Percentiles rank a stretch among this genome's conserved stretches.
Conservation (phyloP, 2,113 vertebrate genomes). For the Tragulus kanchil region DNA sequence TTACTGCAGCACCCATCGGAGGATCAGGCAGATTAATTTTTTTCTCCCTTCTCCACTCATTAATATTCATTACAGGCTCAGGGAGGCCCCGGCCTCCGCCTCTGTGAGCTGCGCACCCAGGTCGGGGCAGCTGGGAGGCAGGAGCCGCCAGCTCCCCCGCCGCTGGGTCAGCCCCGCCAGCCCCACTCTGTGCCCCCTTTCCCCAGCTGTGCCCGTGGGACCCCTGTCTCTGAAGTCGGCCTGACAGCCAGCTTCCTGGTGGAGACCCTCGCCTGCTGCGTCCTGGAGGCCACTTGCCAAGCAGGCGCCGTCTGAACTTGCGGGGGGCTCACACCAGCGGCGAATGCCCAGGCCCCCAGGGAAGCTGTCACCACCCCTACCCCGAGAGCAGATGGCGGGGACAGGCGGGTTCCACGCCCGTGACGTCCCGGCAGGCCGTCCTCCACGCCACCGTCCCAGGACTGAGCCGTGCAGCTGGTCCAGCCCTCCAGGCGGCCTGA, state of each 20-base stretch:
- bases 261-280: fast-evolving
- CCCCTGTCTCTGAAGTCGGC: background rate
- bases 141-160: fast-evolving
- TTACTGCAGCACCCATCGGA: slow-evolving; percentile 93
- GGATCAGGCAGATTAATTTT: slow-evolving; percentile 98
- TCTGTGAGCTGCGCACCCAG: background rate
- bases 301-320: fast-evolving
- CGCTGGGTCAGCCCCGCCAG: fast-evolving
- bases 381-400: background rate
- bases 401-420: background rate
- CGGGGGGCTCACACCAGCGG: background rate
- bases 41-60: slow-evolving; percentile 86
- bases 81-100: slow-evolving; percentile 15
- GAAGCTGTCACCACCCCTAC: background rate
- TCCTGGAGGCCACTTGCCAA: background rate
- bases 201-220: background rate
- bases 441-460: background rate
- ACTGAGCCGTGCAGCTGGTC: background rate
- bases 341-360: background rate
- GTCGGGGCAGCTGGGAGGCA: fast-evolving
- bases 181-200: background rate
- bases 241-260: background rate
- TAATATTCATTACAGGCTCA: slow-evolving; percentile 96
- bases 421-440: fast-evolving
- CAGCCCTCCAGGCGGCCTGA: fast-evolving